Evolutionary conservation across 1,140 invertebrate genomes (phyloP).

Genomic region (Drosophila yakuba): DNA sequence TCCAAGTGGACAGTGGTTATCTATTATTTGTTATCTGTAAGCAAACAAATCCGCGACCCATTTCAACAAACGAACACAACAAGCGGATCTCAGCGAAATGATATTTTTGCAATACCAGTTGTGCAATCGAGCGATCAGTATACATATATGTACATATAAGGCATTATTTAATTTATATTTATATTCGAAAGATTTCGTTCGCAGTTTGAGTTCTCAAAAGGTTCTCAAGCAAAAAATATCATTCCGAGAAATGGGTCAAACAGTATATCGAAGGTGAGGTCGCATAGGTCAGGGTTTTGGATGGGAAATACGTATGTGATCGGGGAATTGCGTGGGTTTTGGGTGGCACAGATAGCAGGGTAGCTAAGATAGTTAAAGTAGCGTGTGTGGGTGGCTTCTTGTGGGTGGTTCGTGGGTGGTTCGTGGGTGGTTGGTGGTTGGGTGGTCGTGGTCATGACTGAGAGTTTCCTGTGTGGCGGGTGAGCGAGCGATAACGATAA

Average conservation of each 20-base stretch:
- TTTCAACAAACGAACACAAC: slow-evolving; percentile 41
- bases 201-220: slow-evolving; percentile 64
- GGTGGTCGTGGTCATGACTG: slow-evolving; percentile 48
- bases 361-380: slow-evolving; percentile 46
- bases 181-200: slow-evolving; percentile 16
- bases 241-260: slow-evolving; percentile 84
- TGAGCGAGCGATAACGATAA: slow-evolving; percentile 52
- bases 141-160: slow-evolving; percentile 9
- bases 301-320: slow-evolving; percentile 8
- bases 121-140: slow-evolving; percentile 25
- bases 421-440: not conserved
- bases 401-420: slow-evolving; percentile 24
- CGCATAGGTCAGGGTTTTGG: slow-evolving; percentile 4
- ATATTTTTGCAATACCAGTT: slow-evolving; percentile 55
- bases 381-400: slow-evolving; percentile 35
- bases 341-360: slow-evolving; percentile 17
- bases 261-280: slow-evolving; percentile 45
- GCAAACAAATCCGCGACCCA: slow-evolving; percentile 44
- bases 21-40: slow-evolving; percentile 42
- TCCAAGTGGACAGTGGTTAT: slow-evolving; percentile 22
- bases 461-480: slow-evolving; percentile 43
- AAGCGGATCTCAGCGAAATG: slow-evolving; percentile 52
- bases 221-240: slow-evolving; percentile 84
- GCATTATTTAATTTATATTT: slow-evolving; percentile 17
- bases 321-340: slow-evolving; percentile 1